A percentile compares a stretch with the other conserved stretches of the same genome.
phyloP scores from a whole-genome alignment of 2,797 vertebrate species.

The Picus viridis region DNA sequence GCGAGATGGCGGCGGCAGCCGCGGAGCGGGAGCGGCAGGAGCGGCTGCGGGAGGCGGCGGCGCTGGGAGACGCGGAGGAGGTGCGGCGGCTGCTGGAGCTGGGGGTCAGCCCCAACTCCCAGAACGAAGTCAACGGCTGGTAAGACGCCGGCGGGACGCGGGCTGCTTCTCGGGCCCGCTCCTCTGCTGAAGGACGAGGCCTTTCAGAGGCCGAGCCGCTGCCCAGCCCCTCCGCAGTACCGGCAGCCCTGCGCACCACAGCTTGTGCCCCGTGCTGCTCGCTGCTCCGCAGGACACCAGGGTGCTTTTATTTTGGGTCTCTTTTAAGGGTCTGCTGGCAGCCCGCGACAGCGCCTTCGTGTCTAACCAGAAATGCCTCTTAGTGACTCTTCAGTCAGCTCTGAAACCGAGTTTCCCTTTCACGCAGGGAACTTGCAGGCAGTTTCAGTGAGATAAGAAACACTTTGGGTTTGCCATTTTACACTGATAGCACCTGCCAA shows the following conservation, averaged over 20 bases:
- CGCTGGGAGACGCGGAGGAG: constrained; percentile 92
- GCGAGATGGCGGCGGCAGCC: constrained; percentile 86
- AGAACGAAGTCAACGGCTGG: constrained; percentile 98
- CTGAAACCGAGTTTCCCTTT: background rate
- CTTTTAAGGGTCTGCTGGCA: too few species aligned
- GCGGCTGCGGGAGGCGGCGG: constrained; percentile 93
- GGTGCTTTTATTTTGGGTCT: background rate
- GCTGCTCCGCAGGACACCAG: background rate
- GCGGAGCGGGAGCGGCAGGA: constrained; percentile 92
- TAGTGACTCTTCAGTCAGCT: background rate
- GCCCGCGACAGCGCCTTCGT: fast-evolving
- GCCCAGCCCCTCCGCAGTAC: too few species aligned
- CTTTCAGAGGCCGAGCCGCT: too few species aligned
- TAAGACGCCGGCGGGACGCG: constrained; percentile 71
- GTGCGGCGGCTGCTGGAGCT: constrained; percentile 88
- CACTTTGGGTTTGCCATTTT: background rate
- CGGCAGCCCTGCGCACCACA: too few species aligned
- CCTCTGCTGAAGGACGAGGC: too few species aligned
- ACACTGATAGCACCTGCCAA: background rate
- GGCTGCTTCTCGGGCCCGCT: fast-evolving
- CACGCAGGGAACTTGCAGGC: background rate
- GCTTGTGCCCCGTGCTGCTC: background rate
- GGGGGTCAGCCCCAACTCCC: constrained; percentile 90
- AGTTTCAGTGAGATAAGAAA: background rate
- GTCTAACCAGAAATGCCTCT: background rate